Base-by-base conservation (phyloP, 2,113 vertebrate species). In the Rhea pennata region DNA sequence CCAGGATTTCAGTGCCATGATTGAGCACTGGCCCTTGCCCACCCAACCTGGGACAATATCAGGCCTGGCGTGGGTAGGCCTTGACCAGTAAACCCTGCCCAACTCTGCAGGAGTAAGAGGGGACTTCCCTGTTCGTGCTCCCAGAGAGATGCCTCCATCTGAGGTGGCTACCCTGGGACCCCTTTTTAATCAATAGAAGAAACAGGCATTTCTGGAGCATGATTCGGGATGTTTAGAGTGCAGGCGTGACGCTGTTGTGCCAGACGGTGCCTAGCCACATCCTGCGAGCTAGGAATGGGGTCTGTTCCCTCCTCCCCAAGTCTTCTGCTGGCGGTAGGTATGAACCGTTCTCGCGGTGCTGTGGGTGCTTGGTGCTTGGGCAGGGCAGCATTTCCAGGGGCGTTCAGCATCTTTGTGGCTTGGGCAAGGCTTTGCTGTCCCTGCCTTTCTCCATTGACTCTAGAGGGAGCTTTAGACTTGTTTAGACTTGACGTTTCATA, bases 321-420 rank as follows among this genome's bases (percentile, higher is more conserved):
- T 69, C 44, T n/a, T 31, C 23, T 2, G 15, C 24, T 54, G 33
- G 67, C 9, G 33, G 21, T 40, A 67, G 40, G 40, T 2, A 0
- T 48, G 86, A 56, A 23, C 12, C 5, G 2, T 42, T 44, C 53
- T 39, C 50, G 29, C 29, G 56, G 40, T n/a, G 6, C 17, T 6
- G 14, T 1, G 5, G 67, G n/a, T 9, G 20, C 56, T 62, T 10
- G 4, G 29, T 1, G 2, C 15, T 2, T 8, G 36, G 23, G 13
- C 36, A 53, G 44, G 10, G 31, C 53, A 69, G 44, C 15, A 22
- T 58, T 31, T 89, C 10, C 44, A 26, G 51, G 5, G 2, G 10
- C 5, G 31, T 15, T 31, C 3, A 3, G 24, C 20, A 72, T 6
- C 72, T 26, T 23, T 40, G 42, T 29, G 59, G 77, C 33, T 65